Evolutionary conservation across 2,113 vertebrate genomes (phyloP).

Genomic region (Craseonycteris thonglongyai): DNA sequence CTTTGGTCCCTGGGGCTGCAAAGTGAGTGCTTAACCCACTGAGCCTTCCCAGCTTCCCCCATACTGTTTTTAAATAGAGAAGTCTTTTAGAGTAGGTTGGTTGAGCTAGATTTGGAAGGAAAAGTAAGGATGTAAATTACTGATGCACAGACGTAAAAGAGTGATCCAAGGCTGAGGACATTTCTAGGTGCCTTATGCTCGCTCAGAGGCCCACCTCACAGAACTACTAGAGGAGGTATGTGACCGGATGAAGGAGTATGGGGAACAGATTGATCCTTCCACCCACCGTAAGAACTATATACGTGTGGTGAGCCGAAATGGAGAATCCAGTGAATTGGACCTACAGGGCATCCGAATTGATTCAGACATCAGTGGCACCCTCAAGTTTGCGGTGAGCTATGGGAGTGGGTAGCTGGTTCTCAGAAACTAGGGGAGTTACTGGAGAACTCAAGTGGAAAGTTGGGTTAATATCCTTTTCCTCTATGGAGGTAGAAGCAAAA

Average conservation of each 20-base stretch:
- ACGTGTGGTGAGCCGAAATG: conserved; percentile 84
- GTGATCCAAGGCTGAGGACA: conserved; percentile 35
- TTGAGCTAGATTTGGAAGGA: conserved; percentile 27
- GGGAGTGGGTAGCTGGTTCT: not conserved
- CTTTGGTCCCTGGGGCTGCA: too few species aligned
- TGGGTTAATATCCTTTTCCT: not conserved
- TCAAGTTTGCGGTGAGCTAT: conserved; percentile 90
- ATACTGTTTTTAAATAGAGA: conserved; percentile 11
- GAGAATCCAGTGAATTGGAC: conserved; percentile 82
- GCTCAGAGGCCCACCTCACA: conserved; percentile 92
- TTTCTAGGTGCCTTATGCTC: conserved; percentile 89
- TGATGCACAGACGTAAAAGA: conserved; percentile 33
- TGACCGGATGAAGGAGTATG: conserved; percentile 95
- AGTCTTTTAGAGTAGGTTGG: not conserved
- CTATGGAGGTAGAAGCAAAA: not conserved
- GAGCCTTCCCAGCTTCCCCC: too few species aligned
- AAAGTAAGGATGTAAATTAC: conserved; percentile 27
- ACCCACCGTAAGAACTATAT: conserved; percentile 87
- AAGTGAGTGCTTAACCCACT: too few species aligned
- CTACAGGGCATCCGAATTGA: conserved; percentile 87
- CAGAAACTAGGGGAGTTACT: not conserved
- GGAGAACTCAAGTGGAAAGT: not conserved
- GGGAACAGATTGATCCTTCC: conserved; percentile 82
- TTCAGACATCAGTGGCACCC: conserved; percentile 84
- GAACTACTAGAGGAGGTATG: conserved; percentile 93